Evolutionary conservation across 2,113 vertebrate genomes (phyloP), one percentile per base, ranked within the genome.

Genomic region (Ranitomeya imitator): DNA sequence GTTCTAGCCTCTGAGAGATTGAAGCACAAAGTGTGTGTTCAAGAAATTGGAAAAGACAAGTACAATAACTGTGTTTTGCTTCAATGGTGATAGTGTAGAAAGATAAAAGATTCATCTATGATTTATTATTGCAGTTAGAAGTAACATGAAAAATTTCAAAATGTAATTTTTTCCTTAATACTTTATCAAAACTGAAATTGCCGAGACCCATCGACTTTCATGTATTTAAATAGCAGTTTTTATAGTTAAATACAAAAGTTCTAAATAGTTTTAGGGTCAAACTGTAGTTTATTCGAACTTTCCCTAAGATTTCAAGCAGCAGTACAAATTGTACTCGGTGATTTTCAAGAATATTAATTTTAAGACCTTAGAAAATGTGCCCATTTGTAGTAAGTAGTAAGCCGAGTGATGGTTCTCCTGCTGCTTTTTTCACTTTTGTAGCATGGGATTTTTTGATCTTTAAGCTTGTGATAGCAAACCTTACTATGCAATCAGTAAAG

Each of bases 401-500:
- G 26, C 54, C 77, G 84, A 76, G 26, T 85, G 71, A 85, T 77
- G 31, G 55, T 59, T 77, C 37, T 76, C 55, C 84, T 77, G 69
- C 84, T 60, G 26, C 37, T 60, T 85, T 23, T 85, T 76, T 19
- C 31, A 26, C 84, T 76, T 85, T 85, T 61, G 31, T 61, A 51
- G 23, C 57, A 59, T n/a, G 31, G 51, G 67, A 31, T n/a, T 60
- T 45, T 85, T 85, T 85, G 69, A 76, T 85, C 26, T 85, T 85
- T 77, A 77, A 77, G 71, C 84, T 85, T 74, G 55, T 76, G 18
- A 76, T 76, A 85, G 71, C 26, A 85, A 74, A 74, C 45, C 23
- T 60, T 60, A 31, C 71, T 45, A 71, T 85, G 65, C 83, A 85
- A 74, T 85, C 65, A 85, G 74, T 69, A 74, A 85, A 85, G 83